Evolutionary conservation across 1,140 invertebrate species (phyloP), one percentile per base, ranked within the genome.

Genomic region (Dreissena polymorpha): DNA sequence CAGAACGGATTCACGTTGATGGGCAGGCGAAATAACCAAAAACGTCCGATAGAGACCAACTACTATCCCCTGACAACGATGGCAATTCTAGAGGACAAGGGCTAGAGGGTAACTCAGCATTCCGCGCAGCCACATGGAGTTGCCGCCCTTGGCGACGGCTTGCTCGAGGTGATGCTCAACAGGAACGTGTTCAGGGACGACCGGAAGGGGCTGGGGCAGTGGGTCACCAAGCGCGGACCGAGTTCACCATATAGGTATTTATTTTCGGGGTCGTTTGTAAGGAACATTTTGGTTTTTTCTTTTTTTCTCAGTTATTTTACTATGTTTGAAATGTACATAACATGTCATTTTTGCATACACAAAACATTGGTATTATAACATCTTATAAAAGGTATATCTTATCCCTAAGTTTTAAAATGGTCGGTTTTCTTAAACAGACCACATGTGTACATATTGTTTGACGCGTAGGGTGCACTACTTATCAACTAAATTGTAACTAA

Each of bases 61-160:
- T 97, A 97, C 90, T 98, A 96, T 90, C 97, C 97, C 0, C 95
- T 97, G 7, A 98, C 97, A 0, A 95, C 95, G 10, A 95, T 96
- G 92, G 95, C 95, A 0, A 98, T 95, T 89, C 95, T 98, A 72
- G 95, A 98, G 92, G 97, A 98, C 88, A 89, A 94, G 0, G 93
- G 91, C 21, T 81, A 68, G 25, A 71, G 92, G 57, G 86, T 98
- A 0, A 96, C 95, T 0, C 89, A 98, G 13, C 87, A 98, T 16
- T 96, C 97, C 0, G 96, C 97, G 83, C 96, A 98, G 86, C 96
- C 96, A 0, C 96, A 97, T 90, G 97, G 97, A 0, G 96, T 96
- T 0, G 95, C 96, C 0, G 95, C 95, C 63, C 96, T 96, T 90
- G 95, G 97, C 86, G 95, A 96, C 0, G 97, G 97, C 0, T 96